Percentiles rank a stretch among this genome's conserved stretches.
Evolutionary conservation across 1,140 invertebrate species (phyloP).

Genomic region (Dendroctonus valens): DNA sequence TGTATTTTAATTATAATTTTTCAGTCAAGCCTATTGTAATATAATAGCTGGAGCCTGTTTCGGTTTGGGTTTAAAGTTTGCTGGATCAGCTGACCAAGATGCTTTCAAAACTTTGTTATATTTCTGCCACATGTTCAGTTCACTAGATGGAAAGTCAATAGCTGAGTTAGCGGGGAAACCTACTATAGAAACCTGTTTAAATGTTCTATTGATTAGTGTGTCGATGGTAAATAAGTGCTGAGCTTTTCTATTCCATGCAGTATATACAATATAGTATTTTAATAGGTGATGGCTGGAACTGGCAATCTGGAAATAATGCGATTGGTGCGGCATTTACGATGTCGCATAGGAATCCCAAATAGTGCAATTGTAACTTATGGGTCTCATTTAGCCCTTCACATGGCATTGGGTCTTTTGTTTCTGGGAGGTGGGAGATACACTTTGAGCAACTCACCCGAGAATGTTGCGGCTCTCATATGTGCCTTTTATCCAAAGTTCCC

Average conservation of each 20-base stretch:
- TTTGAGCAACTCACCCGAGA: slow-evolving; percentile 76
- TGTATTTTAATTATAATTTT: slow-evolving; percentile 38
- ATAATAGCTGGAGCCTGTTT: slow-evolving; percentile 93
- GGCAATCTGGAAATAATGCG: slow-evolving; percentile 86
- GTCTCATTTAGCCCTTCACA: slow-evolving; percentile 90
- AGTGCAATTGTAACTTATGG: slow-evolving; percentile 79
- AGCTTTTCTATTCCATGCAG: slow-evolving; percentile 9
- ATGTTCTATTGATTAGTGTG: slow-evolving; percentile 77
- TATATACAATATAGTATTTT: slow-evolving; percentile 25
- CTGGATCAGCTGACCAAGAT: slow-evolving; percentile 82
- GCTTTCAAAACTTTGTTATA: slow-evolving; percentile 75
- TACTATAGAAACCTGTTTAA: slow-evolving; percentile 87
- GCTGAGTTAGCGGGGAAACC: slow-evolving; percentile 86
- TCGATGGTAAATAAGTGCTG: slow-evolving; percentile 61
- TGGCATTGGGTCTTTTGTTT: slow-evolving; percentile 90
- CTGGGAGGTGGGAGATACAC: slow-evolving; percentile 90
- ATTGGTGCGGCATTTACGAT: slow-evolving; percentile 79
- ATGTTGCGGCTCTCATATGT: slow-evolving; percentile 85
- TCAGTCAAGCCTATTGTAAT: slow-evolving; percentile 92
- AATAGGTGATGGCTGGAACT: slow-evolving; percentile 86
- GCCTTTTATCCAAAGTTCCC: slow-evolving; percentile 97
- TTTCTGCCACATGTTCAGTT: slow-evolving; percentile 67
- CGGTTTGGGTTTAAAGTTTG: slow-evolving; percentile 90
- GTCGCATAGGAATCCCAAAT: slow-evolving; percentile 64
- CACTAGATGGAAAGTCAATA: slow-evolving; percentile 64